Evolutionary conservation across 2,113 vertebrate species (phyloP).

Genomic region (Melanerpes aurifrons): DNA sequence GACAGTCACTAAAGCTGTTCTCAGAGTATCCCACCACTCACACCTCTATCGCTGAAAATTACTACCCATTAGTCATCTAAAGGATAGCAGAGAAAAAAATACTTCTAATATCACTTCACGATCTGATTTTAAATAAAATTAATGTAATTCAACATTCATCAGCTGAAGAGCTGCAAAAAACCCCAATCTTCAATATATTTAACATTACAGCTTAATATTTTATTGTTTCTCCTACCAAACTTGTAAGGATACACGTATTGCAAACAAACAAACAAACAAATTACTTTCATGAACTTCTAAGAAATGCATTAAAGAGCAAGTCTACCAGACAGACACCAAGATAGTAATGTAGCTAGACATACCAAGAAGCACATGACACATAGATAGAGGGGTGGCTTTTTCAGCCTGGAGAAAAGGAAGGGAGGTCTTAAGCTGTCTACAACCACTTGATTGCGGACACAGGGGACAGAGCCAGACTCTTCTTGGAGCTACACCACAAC

Average conservation of each 20-base stretch:
- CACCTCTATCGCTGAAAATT: background rate
- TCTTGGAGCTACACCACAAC: background rate
- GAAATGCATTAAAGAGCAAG: background rate
- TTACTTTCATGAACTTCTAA: background rate
- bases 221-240: background rate
- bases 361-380: background rate
- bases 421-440: background rate
- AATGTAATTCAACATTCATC: background rate
- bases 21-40: background rate
- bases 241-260: background rate
- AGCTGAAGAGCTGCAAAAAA: background rate
- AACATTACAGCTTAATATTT: background rate
- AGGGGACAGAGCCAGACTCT: background rate
- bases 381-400: background rate
- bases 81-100: background rate
- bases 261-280: background rate
- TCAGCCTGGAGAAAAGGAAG: background rate
- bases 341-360: background rate
- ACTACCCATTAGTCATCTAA: background rate
- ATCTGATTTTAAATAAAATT: background rate
- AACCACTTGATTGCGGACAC: rapidly evolving
- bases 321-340: background rate
- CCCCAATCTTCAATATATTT: background rate
- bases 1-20: background rate
- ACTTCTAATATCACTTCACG: background rate